Conservation (phyloP, 2,888 invertebrate genomes). For the Drosophila mimica region DNA sequence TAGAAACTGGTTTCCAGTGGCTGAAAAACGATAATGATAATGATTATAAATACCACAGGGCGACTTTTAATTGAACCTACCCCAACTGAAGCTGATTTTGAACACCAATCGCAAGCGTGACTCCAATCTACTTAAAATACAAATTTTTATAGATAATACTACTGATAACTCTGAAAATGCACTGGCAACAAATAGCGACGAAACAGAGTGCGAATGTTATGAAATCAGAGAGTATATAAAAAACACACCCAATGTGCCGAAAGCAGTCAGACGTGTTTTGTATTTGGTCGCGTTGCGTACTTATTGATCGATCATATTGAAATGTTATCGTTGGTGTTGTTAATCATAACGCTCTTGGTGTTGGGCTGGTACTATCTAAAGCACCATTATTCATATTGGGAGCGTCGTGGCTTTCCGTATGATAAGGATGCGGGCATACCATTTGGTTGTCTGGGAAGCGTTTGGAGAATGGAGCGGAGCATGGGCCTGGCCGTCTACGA, state of each 20-base stretch:
- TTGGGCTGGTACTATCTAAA: conserved; percentile 62
- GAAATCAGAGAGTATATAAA: conserved; percentile 45
- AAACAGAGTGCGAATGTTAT: conserved; percentile 18
- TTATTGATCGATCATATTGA: background rate
- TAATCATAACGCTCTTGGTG: conserved; percentile 24
- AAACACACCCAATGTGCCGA: background rate
- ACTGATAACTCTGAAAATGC: background rate
- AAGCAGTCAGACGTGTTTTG: conserved; percentile 39
- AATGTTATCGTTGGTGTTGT: conserved; percentile 37
- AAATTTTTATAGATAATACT: background rate
- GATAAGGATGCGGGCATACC: conserved; percentile 86
- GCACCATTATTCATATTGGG: conserved; percentile 86
- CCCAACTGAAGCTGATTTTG: background rate
- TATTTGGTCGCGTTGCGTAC: conserved; percentile 11
- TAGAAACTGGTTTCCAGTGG: background rate
- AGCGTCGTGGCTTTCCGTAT: conserved; percentile 86
- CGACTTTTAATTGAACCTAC: conserved; percentile 13
- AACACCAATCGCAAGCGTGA: background rate
- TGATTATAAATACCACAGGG: background rate
- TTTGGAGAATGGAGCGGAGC: conserved; percentile 86
- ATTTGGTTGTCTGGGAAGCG: conserved; percentile 87
- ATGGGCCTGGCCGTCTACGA: conserved; percentile 88
- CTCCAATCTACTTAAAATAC: too few species aligned
- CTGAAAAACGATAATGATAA: background rate
- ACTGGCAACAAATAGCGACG: background rate